phyloP scores from a whole-genome alignment of 2,888 invertebrate genomes.

The Criorhina ranunculi region DNA sequence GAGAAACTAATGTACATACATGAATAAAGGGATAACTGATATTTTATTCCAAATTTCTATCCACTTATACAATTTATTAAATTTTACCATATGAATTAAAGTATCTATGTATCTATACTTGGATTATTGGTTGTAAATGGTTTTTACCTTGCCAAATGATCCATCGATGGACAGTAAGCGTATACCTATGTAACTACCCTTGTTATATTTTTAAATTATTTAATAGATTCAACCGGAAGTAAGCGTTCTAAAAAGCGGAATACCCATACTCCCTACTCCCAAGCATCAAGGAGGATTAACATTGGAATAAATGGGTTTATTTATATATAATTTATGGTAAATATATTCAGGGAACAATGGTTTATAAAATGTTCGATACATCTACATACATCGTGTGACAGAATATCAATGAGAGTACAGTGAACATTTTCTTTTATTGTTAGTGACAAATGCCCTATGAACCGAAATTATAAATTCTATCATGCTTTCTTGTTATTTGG shows the following conservation, averaged over 20 bases:
- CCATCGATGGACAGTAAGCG: too few relatives aligned
- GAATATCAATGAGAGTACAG: conserved; percentile 12
- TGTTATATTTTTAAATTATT: background rate
- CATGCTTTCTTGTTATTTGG: background rate
- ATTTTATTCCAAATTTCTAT: too few relatives aligned
- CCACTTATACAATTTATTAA: too few relatives aligned
- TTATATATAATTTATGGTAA: conserved; percentile 14
- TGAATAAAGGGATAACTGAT: background rate
- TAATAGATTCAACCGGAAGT: background rate
- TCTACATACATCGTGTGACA: background rate
- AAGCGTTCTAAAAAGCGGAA: background rate
- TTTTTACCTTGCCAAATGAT: too few relatives aligned
- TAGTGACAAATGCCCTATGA: conserved; percentile 5
- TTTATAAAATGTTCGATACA: conserved; percentile 13
- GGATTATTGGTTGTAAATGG: too few relatives aligned
- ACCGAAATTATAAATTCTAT: conserved; percentile 8
- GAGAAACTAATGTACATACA: background rate
- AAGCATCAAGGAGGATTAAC: conserved; percentile 1
- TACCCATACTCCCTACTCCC: background rate
- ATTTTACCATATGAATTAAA: too few relatives aligned
- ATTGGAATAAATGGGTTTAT: background rate
- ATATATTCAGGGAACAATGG: conserved; percentile 25
- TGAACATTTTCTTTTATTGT: conserved; percentile 3
- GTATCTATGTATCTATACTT: too few relatives aligned
- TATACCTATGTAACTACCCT: too few relatives aligned